These are phyloP conservation scores for Lycopodina hypogea DNA, from an alignment of 37 sponge, comb jelly and placozoan genomes.

Conservation along the genomic window DNA sequence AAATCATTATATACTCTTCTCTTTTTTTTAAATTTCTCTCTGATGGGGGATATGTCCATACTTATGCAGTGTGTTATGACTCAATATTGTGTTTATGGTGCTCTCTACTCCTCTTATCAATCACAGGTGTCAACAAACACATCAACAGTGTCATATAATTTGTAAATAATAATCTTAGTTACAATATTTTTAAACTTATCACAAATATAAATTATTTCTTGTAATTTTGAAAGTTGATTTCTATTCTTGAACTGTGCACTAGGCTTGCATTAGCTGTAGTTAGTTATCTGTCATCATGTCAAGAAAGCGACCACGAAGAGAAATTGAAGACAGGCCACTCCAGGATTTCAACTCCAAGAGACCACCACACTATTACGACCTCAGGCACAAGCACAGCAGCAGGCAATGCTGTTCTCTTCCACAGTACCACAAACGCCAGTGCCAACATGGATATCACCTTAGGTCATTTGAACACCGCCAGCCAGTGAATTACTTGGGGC, in stretches of 20 bases:
- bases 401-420: slow-evolving; percentile 27
- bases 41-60: too few species aligned
- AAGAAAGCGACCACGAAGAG: slow-evolving; percentile 20
- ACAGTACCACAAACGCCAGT: slow-evolving; percentile 8
- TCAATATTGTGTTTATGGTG: too few species aligned
- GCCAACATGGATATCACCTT: slow-evolving; percentile 14
- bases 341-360: neutral
- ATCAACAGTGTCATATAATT: too few species aligned
- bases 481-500: slow-evolving; percentile 14
- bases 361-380: slow-evolving; percentile 22
- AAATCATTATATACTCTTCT: too few species aligned
- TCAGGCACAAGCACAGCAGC: neutral
- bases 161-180: neutral
- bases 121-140: too few species aligned
- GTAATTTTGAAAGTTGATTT: neutral
- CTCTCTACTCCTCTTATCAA: too few species aligned
- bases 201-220: neutral
- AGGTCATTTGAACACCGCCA: slow-evolving; percentile 23
- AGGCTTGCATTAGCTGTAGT: neutral
- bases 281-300: slow-evolving; percentile 11
- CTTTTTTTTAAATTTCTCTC: too few species aligned
- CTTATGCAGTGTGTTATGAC: too few species aligned
- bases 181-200: neutral
- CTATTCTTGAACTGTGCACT: neutral
- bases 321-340: neutral